Evolutionary conservation across 2,888 invertebrate species (phyloP), one percentile per base, ranked within the genome.

Genomic region (Perdita meconis): DNA sequence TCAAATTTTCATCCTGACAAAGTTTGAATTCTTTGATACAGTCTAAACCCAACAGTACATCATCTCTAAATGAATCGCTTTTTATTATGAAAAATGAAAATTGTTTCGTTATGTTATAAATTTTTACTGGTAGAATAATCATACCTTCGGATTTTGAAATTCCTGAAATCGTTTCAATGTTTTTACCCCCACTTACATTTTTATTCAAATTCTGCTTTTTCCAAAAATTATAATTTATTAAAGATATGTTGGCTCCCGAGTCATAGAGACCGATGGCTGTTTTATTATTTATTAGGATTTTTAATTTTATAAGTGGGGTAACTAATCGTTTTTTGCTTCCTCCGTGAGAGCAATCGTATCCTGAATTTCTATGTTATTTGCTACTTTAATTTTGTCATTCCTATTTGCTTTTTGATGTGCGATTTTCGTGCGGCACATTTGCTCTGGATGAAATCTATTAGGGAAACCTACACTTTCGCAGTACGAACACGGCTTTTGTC

Each of bases 301-400:
- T 34, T 13, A 56, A 3, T 56, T 16, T 56, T 4, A 56, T 56
- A 56, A 56, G 56, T 56, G 56, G 56, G 56, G 10, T 3, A 8
- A 56, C 36, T 56, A 36, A 12, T 19, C 38, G 56, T 56, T 56
- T 56, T 56, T 56, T 56, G 56, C 56, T 13, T 56, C 56, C 4
- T 16, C 38, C 4, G 10, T 36, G 10, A 5, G 34, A 12, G 56
- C 36, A 36, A 56, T 10, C 1, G 36, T 10, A 30, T 56, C 36
- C 6, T 56, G 36, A 2, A 56, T 5, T 36, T 56, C 56, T 36
- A 8, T 38, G 10, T 56, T 56, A n/a, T 56, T 56, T 13, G 22
- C 12, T 1, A 38, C 22, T 38, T 56, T 38, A 38, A 38, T 56
- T 10, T 56, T 36, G 12, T 22, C 19, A 56, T 56, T 36, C 30